phyloP scores from a whole-genome alignment of 2,797 vertebrate genomes.

The Gallinago stenura region DNA sequence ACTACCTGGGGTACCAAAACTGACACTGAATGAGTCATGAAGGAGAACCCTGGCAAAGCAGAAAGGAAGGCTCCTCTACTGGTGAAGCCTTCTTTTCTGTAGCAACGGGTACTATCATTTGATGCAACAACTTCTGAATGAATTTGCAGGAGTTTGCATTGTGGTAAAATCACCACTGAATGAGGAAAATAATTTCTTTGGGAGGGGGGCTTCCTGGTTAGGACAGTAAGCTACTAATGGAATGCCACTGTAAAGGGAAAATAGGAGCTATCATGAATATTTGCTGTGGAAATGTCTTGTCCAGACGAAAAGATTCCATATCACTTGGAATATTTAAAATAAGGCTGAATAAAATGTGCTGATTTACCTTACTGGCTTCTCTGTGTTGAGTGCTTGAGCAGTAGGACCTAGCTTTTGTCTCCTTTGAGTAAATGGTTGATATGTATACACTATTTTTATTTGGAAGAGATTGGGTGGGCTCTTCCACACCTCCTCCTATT shows the following conservation, averaged over 20 bases:
- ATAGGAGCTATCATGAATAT: not conserved
- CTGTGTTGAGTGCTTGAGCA: not conserved
- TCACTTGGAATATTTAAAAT: not conserved
- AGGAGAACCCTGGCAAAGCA: not conserved
- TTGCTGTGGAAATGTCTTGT: not conserved
- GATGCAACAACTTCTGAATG: slow-evolving; percentile 24
- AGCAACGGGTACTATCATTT: not conserved
- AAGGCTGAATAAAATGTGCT: not conserved
- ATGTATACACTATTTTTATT: not conserved
- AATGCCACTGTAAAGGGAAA: not conserved
- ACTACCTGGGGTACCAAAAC: not conserved
- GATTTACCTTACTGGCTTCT: not conserved
- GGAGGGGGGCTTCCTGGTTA: not conserved
- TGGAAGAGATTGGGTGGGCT: not conserved
- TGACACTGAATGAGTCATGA: not conserved
- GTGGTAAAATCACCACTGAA: not conserved
- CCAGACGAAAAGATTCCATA: not conserved
- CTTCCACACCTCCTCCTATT: not conserved
- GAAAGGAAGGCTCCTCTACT: not conserved
- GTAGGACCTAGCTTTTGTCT: not conserved
- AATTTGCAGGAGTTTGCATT: not conserved
- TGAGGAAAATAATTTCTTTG: not conserved
- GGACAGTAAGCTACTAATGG: not conserved
- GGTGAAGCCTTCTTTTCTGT: not conserved
- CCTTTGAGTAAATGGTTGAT: not conserved